Conservation (phyloP, 2,113 vertebrate species). For the Nettapus auritus region DNA sequence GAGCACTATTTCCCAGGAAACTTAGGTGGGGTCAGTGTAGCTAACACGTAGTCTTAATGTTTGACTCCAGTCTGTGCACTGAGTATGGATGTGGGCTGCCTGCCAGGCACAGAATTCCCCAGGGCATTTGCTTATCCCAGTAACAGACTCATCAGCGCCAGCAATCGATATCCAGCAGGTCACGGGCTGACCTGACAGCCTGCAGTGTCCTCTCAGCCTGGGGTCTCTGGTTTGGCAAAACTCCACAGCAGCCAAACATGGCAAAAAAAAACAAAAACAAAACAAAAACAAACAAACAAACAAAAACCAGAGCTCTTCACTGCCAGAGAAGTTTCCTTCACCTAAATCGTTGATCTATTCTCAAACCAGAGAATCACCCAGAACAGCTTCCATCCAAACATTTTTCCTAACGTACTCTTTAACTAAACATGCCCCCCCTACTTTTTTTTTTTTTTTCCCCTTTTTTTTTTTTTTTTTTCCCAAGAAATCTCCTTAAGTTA, state of each 20-base stretch:
- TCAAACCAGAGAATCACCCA: background rate
- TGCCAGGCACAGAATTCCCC: background rate
- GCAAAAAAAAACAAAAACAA: too few relatives aligned
- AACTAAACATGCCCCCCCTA: background rate
- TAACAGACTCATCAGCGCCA: background rate
- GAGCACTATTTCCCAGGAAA: too few relatives aligned
- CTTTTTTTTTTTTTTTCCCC: background rate
- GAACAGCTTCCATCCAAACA: background rate
- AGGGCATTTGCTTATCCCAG: background rate
- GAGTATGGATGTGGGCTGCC: background rate
- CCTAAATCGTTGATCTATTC: background rate
- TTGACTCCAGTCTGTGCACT: background rate
- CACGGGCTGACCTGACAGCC: background rate
- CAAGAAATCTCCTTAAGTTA: too few relatives aligned
- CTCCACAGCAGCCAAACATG: background rate
- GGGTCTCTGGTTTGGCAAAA: constrained; percentile 2
- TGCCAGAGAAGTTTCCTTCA: background rate
- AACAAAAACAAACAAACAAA: too few relatives aligned
- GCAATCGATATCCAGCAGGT: background rate
- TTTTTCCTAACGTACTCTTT: background rate
- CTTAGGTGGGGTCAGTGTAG: too few relatives aligned
- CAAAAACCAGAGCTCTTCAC: too few relatives aligned
- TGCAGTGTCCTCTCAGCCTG: background rate
- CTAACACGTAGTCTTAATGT: too few relatives aligned
- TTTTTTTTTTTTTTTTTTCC: too few relatives aligned